These are phyloP conservation scores for Melanotus villosus DNA, from an alignment of 2,888 invertebrate species.

Conservation along the genomic window DNA sequence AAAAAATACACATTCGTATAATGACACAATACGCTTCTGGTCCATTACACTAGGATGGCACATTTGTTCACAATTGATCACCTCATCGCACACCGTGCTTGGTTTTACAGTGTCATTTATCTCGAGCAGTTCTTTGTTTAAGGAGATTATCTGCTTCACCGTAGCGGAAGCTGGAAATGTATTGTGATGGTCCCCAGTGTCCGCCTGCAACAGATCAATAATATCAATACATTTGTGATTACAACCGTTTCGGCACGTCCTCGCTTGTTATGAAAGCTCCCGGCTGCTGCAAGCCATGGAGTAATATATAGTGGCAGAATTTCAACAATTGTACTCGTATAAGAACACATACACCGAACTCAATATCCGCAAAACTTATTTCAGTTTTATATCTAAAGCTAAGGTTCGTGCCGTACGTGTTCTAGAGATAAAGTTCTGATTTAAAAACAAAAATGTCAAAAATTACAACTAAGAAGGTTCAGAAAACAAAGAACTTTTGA, in stretches of 20 bases:
- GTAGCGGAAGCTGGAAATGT: constrained; percentile 36
- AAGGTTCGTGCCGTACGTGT: background rate
- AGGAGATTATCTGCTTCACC: constrained; percentile 47
- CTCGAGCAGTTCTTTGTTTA: constrained; percentile 45
- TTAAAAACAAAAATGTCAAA: background rate
- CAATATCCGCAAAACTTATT: constrained; percentile 20
- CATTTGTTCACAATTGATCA: constrained; percentile 42
- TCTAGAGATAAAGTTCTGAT: background rate
- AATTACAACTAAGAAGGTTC: too few relatives aligned
- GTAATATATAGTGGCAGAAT: constrained; percentile 18
- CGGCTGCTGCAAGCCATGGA: constrained; percentile 38
- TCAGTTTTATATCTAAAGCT: background rate
- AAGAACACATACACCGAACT: constrained; percentile 12
- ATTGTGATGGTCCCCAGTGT: constrained; percentile 43
- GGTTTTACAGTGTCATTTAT: constrained; percentile 39
- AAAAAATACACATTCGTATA: constrained; percentile 8
- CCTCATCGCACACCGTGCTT: constrained; percentile 27
- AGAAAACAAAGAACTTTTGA: too few relatives aligned
- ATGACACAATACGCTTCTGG: constrained; percentile 32
- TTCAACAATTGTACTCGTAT: constrained; percentile 23
- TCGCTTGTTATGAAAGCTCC: constrained; percentile 48
- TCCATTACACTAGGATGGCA: constrained; percentile 39
- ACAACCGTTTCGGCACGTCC: constrained; percentile 50
- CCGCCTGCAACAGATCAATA: constrained; percentile 56
- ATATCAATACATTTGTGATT: constrained; percentile 55